Evolutionary conservation across 2,113 vertebrate species (phyloP), one percentile per base, ranked within the genome.

Genomic region (Pimephales promelas): DNA sequence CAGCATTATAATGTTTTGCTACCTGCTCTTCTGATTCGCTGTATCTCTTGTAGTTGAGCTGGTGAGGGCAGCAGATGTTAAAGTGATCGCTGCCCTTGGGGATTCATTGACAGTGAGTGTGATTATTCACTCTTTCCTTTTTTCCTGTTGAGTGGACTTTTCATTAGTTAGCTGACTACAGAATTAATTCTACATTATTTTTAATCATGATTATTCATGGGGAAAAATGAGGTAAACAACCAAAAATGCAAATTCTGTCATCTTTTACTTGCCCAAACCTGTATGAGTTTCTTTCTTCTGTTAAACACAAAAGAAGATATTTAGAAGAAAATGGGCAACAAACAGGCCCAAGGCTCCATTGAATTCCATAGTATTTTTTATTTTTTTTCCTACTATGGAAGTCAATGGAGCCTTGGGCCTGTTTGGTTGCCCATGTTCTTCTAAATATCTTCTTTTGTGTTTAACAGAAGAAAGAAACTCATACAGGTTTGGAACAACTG

Each of bases 31-130:
- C 31, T 74, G 4, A 59, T 24, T 54, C 79, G 26, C 40, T 68
- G 24, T 74, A 22, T 66, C 22, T 79, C 66, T 78, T 83, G 87
- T 83, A 97, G 98, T 98, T 92, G 97, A 99, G 86, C 90, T 91
- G 75, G 93, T 99, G 92, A 98, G 91, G 84, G 94, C 94, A 0
- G 97, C 95, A 0, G 97, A 99, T 87, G 96, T 99, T 90, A 95
- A 88, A 83, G 95, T 97, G 52, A 94, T 98, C 7, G 96, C 94
- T 74, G 97, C 97, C 13, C 36, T 99, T 88, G 97, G 97, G 4
- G 97, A 99, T 86, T 99, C 98, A 8, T 43, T 98, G 78, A 99
- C 97, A 2, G 97, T 98, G 92, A 94, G 96, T 93, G 34, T 40
- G 64, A n/a, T 59, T 83, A 66, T 61, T 73, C 18, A 5, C 11